Percentiles rank a stretch among this genome's conserved stretches.
These are phyloP conservation scores for Manacus vitellinus DNA, from an alignment of 2,113 vertebrate genomes.

Conservation along the genomic window DNA sequence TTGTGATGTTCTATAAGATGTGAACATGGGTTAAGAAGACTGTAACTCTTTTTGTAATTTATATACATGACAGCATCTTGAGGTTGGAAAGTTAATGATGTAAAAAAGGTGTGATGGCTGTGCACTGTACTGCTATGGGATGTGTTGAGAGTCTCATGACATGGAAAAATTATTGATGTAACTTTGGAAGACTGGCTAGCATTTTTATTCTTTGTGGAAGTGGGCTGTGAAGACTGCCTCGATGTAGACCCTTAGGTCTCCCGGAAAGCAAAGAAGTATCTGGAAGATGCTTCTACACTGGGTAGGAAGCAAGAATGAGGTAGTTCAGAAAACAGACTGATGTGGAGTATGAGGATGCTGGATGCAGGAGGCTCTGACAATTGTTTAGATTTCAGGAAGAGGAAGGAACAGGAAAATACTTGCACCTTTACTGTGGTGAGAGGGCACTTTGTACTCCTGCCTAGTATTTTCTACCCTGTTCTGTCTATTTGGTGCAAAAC, in stretches of 20 bases:
- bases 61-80: not conserved
- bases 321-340: not conserved
- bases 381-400: not conserved
- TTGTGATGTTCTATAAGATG: not conserved
- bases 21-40: not conserved
- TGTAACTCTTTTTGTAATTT: not conserved
- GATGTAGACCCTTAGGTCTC: not conserved
- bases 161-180: not conserved
- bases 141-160: not conserved
- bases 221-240: not conserved
- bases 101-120: not conserved
- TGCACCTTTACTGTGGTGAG: not conserved
- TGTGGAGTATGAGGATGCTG: not conserved
- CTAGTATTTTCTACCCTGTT: not conserved
- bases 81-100: not conserved
- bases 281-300: not conserved
- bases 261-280: not conserved
- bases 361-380: not conserved
- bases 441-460: not conserved
- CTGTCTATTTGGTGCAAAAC: not conserved
- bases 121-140: not conserved
- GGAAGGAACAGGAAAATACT: not conserved
- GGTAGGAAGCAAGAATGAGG: not conserved
- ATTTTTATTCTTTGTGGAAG: not conserved
- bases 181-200: not conserved